phyloP scores from a whole-genome alignment of 1,140 invertebrate genomes.

The Trichomalopsis sarcophagae region DNA sequence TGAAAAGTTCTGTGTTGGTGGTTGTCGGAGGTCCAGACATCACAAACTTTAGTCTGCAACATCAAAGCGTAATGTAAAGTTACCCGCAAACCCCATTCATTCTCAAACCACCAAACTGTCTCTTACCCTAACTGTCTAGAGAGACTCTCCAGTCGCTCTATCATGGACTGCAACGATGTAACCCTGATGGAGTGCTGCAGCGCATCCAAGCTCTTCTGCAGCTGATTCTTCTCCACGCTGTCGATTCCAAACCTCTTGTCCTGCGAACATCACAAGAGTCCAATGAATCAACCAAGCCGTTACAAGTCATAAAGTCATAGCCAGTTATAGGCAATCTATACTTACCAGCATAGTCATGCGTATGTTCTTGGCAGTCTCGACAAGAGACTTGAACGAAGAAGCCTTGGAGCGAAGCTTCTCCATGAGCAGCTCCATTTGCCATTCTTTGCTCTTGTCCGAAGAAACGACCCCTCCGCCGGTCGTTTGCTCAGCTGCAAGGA shows the following conservation, averaged over 20 bases:
- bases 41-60: constrained; percentile 52
- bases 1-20: constrained; percentile 87
- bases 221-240: constrained; percentile 85
- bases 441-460: constrained; percentile 81
- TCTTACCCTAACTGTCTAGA: constrained; percentile 88
- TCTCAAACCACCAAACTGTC: neutral
- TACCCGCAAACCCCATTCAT: neutral
- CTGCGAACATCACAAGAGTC: constrained; percentile 70
- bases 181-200: constrained; percentile 96
- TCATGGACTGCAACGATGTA: constrained; percentile 90
- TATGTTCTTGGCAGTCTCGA: constrained; percentile 89
- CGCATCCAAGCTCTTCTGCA: constrained; percentile 93
- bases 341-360: constrained; percentile 88
- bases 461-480: constrained; percentile 58
- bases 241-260: constrained; percentile 90
- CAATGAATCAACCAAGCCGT: neutral
- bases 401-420: constrained; percentile 89
- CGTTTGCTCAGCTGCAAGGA: constrained; percentile 65
- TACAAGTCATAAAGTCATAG: neutral
- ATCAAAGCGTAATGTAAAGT: neutral
- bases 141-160: constrained; percentile 93
- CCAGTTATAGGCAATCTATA: constrained; percentile 54
- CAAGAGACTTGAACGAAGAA: constrained; percentile 83
- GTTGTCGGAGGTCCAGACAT: constrained; percentile 77
- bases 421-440: constrained; percentile 89